Evolutionary conservation across 2,888 invertebrate genomes (phyloP), one percentile per base, ranked within the genome.

Genomic region (Tyria jacobaeae): DNA sequence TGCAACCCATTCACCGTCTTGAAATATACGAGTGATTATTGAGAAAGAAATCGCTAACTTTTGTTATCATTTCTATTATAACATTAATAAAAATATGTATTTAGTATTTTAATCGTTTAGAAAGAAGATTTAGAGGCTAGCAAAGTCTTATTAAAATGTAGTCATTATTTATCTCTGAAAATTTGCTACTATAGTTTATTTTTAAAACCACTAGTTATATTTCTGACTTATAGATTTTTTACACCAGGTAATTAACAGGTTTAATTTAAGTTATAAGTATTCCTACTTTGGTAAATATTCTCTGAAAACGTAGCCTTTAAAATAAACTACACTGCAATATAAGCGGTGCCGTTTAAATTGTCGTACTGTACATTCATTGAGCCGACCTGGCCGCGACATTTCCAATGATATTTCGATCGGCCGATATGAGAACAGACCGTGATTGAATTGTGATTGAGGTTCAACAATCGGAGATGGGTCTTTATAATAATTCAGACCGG

Each of bases 401-500:
- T 78, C 79, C 79, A 81, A 86, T 86, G 86, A 86, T 85, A 85
- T 85, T 87, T 86, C 86, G 83, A 84, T 85, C 83, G 81, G 72
- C 76, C 79, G 84, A 85, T 87, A 86, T 85, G 88, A 86, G 87
- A 86, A 85, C 86, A 85, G 81, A 68, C 73, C 77, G 77, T 84
- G 88, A 89, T 88, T 87, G 88, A 87, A 85, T 87, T 78, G 82
- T 84, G 88, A 89, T 87, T 84, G 87, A 53, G 73, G 68, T 70
- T 69, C 64, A 73, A 73, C 78, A 78, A 75, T 75, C 71, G 78
- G 71, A 75, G 75, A 76, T 75, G 68, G 75, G 65, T 73, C 78
- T 73, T 69, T 68, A 73, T 66, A 71, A 75, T 75, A 73, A 75
- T 71, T 75, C 57, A 48, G 54, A 50, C 44, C 71, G 65, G 75